These are phyloP conservation scores for Drosophila arawakana DNA, from an alignment of 1,140 invertebrate species.

Conservation along the genomic window DNA sequence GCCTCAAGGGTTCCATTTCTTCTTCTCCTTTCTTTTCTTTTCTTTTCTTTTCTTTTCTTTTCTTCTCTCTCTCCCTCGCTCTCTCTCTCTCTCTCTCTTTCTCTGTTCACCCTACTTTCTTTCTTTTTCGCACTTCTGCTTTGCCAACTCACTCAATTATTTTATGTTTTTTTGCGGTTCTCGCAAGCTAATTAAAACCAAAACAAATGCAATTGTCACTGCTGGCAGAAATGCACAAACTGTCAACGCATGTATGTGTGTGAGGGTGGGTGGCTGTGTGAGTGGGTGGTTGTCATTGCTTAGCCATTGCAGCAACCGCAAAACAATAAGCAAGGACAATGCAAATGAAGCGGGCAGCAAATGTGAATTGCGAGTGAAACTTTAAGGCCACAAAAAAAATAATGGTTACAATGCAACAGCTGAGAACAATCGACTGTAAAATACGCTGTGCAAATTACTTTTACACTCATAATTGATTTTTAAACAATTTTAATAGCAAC, in stretches of 20 bases:
- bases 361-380: slow-evolving; percentile 10
- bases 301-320: slow-evolving; percentile 69
- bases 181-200: slow-evolving; percentile 73
- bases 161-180: slow-evolving; percentile 37
- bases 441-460: not conserved
- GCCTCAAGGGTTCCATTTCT: too few species aligned
- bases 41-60: not conserved
- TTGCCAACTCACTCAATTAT: slow-evolving; percentile 12
- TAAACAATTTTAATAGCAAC: too few species aligned
- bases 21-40: not conserved
- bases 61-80: not conserved
- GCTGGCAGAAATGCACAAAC: slow-evolving; percentile 42
- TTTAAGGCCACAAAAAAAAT: slow-evolving; percentile 9
- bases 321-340: slow-evolving; percentile 74
- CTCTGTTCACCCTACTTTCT: not conserved
- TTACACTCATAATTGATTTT: too few species aligned
- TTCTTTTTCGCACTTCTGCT: not conserved
- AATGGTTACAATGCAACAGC: not conserved
- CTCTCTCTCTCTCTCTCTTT: not conserved
- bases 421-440: not conserved
- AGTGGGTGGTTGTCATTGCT: slow-evolving; percentile 50
- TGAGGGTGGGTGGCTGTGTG: not conserved
- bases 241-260: slow-evolving; percentile 29
- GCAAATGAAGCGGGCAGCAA: slow-evolving; percentile 65
- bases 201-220: slow-evolving; percentile 76